Evolutionary conservation across 1,140 invertebrate species (phyloP), one percentile per base, ranked within the genome.

Genomic region (Macrocentrus cingulum): DNA sequence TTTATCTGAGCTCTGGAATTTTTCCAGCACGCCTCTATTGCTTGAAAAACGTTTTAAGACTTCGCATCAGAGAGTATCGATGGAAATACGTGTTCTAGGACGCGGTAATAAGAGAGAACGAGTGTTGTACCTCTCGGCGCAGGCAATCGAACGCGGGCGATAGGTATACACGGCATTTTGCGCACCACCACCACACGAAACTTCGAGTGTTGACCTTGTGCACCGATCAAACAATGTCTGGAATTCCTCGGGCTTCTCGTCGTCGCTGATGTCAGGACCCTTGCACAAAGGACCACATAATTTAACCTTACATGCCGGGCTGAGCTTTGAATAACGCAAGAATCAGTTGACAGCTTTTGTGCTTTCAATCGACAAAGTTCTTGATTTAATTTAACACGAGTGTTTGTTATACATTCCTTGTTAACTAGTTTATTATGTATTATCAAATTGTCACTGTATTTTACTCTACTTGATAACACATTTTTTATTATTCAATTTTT

Each of bases 171-270:
- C 20, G 44, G 1, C 44, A 22, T 22, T 46, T 46, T 13, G 19
- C 4, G 44, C 44, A 23, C 18, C 9, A 46, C 44, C 15, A 18
- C 29, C n/a, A n/a, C 11, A 46, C 44, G 16, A 18, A 18, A 46
- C 19, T 9, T 8, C 8, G 3, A 46, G 15, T 46, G 44, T 46
- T 46, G 44, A 46, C 20, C 44, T 46, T 46, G 44, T 46, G 18
- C 44, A 13, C 44, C 44, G 44, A 46, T 46, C 44, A 46, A 46
- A 46, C 44, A 46, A 46, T 46, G 44, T 46, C 18, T 23, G 44
- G 20, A 46, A 46, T 46, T 46, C 44, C 44, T 20, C 18, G n/a
- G 19, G 44, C 19, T 46, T 18, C 15, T 8, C 18, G 18, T 34
- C 22, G 29, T 19, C 36, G 36, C 7, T n/a, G n/a, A n/a, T 3